Percentiles rank a stretch among this genome's conserved stretches.
These are phyloP conservation scores for Hyposoter didymator DNA, from an alignment of 2,888 invertebrate genomes.

Conservation along the genomic window DNA sequence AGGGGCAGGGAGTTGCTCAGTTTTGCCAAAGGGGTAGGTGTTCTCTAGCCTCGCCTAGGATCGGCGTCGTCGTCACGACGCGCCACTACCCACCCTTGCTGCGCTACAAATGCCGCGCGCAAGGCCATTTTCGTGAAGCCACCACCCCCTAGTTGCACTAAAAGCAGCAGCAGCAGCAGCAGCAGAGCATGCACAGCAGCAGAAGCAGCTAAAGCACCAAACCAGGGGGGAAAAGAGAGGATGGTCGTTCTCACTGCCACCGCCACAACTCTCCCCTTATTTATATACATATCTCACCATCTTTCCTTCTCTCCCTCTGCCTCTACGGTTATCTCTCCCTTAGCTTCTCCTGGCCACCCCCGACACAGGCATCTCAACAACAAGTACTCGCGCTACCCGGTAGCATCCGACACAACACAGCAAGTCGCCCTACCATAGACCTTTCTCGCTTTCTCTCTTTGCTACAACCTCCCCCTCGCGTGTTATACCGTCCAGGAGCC, in stretches of 20 bases:
- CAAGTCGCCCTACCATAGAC: constrained; percentile 74
- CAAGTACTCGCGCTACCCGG: constrained; percentile 82
- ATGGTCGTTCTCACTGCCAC: constrained; percentile 55
- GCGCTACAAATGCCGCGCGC: constrained; percentile 77
- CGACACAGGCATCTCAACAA: constrained; percentile 80
- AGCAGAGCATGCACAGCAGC: constrained; percentile 47
- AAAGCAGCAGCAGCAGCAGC: constrained; percentile 85
- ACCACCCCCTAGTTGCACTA: constrained; percentile 84
- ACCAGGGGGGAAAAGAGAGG: constrained; percentile 47
- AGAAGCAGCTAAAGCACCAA: constrained; percentile 39
- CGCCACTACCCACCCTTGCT: constrained; percentile 66
- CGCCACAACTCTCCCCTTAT: constrained; percentile 56
- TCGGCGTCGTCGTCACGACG: constrained; percentile 68
- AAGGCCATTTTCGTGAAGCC: constrained; percentile 77
- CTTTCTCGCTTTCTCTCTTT: constrained; percentile 31
- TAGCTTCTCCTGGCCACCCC: constrained; percentile 54
- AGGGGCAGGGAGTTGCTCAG: not conserved
- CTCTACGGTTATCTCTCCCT: constrained; percentile 51
- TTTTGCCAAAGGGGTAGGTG: constrained; percentile 40
- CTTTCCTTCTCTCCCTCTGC: constrained; percentile 57
- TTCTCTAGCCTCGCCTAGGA: constrained; percentile 67
- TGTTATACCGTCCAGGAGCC: constrained; percentile 37
- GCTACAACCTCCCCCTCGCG: constrained; percentile 31
- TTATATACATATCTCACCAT: constrained; percentile 52
- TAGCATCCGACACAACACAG: constrained; percentile 83